Evolutionary conservation across 2,113 vertebrate genomes (phyloP).

Genomic region (Tenrec ecaudatus): DNA sequence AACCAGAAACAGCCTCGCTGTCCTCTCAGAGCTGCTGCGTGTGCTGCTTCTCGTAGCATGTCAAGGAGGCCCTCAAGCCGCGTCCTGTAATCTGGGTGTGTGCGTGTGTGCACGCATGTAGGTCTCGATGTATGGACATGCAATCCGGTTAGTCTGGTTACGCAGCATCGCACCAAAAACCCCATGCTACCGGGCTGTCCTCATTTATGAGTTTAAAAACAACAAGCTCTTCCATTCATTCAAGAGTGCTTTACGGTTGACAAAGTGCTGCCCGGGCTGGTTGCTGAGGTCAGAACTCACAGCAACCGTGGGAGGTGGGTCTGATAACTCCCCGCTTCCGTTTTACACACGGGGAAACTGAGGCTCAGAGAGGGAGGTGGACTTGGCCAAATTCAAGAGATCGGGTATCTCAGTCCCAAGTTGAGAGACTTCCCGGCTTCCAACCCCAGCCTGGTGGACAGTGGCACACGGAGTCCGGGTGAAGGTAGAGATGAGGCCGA

Average conservation of each 20-base stretch:
- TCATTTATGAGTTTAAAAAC: conserved; percentile 67
- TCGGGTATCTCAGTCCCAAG: background rate
- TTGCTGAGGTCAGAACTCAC: background rate
- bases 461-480: rapidly evolving
- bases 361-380: background rate
- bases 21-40: background rate
- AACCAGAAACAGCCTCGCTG: background rate
- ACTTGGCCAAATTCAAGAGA: background rate
- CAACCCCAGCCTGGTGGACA: background rate
- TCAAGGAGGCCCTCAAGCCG: background rate
- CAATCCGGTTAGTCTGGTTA: conserved; percentile 77
- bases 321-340: no score
- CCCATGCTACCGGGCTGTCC: conserved; percentile 58
- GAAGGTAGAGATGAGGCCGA: rapidly evolving
- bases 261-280: background rate
- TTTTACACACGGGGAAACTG: background rate
- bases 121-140: background rate
- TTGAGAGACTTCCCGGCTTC: conserved; percentile 28
- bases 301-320: background rate
- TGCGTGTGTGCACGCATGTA: background rate
- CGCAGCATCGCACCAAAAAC: conserved; percentile 62
- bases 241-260: conserved; percentile 8
- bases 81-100: conserved; percentile 56
- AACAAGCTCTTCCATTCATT: conserved; percentile 50
- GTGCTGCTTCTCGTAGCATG: background rate